Conservation (phyloP, 2,113 vertebrate species). For the Pogonocichla stellata region DNA sequence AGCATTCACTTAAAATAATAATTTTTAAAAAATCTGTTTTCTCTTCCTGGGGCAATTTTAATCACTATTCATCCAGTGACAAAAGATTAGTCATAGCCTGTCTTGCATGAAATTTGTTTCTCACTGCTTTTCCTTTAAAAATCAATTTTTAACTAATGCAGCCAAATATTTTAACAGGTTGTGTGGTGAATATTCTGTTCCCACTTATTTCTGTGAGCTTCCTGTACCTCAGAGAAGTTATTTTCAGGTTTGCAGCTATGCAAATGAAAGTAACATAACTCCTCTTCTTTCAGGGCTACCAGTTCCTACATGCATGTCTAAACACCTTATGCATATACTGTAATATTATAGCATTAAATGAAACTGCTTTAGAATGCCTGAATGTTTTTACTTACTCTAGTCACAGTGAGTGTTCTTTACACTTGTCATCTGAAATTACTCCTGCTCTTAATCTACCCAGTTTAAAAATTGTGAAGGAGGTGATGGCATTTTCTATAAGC, state of each 20-base stretch:
- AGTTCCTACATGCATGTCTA: background rate
- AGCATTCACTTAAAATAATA: background rate
- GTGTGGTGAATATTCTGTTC: background rate
- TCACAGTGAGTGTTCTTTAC: conserved; percentile 2
- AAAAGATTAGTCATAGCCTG: background rate
- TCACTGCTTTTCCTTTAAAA: background rate
- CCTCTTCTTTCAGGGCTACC: background rate
- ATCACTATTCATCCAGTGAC: background rate
- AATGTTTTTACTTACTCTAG: conserved; percentile 29
- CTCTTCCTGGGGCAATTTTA: background rate
- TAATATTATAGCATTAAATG: background rate
- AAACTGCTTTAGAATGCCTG: background rate
- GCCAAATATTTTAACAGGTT: background rate
- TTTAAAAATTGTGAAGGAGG: conserved; percentile 33
- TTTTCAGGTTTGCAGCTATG: background rate
- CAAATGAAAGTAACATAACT: background rate
- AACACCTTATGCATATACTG: background rate
- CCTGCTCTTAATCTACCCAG: background rate
- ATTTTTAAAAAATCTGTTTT: background rate
- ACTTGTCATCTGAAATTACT: conserved; percentile 44
- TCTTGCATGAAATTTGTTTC: background rate
- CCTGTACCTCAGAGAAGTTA: background rate
- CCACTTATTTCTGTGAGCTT: background rate
- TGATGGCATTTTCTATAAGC: conserved; percentile 21
- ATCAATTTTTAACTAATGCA: background rate